phyloP scores from a whole-genome alignment of 2,113 vertebrate species.

The Rhynchomys soricoides region DNA sequence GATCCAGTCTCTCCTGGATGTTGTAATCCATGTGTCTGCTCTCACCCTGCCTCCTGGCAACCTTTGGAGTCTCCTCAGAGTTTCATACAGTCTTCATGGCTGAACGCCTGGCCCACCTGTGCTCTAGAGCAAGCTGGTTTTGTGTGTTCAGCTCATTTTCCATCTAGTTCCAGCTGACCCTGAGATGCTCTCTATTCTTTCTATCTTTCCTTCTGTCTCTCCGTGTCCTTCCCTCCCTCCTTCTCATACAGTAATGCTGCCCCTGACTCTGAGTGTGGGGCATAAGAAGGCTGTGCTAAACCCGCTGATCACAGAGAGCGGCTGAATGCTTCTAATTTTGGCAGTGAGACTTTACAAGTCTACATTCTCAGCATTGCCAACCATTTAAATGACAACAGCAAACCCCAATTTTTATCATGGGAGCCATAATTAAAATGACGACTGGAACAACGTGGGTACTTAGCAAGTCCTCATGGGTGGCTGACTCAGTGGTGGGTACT shows the following conservation, averaged over 20 bases:
- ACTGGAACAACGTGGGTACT: not conserved
- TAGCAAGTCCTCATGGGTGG: not conserved
- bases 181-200: fast-evolving
- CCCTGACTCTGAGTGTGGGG: not conserved
- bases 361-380: slow-evolving; percentile 58
- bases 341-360: slow-evolving; percentile 44
- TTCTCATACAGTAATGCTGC: not conserved
- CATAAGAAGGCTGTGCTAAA: not conserved
- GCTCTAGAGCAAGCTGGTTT: fast-evolving
- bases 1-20: not conserved
- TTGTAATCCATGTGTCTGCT: not conserved
- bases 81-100: not conserved
- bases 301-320: not conserved
- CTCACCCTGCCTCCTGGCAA: fast-evolving
- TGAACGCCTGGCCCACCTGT: fast-evolving
- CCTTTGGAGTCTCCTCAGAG: not conserved
- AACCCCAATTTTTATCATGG: slow-evolving; percentile 10
- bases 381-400: slow-evolving; percentile 56
- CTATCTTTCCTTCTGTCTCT: not conserved
- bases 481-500: not conserved
- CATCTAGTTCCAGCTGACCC: not conserved
- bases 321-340: slow-evolving; percentile 34
- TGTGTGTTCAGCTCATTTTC: fast-evolving
- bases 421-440: slow-evolving; percentile 35
- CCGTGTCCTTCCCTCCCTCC: not conserved